Evolutionary conservation across 2,113 vertebrate species (phyloP).

Genomic region (Diadophis punctatus): DNA sequence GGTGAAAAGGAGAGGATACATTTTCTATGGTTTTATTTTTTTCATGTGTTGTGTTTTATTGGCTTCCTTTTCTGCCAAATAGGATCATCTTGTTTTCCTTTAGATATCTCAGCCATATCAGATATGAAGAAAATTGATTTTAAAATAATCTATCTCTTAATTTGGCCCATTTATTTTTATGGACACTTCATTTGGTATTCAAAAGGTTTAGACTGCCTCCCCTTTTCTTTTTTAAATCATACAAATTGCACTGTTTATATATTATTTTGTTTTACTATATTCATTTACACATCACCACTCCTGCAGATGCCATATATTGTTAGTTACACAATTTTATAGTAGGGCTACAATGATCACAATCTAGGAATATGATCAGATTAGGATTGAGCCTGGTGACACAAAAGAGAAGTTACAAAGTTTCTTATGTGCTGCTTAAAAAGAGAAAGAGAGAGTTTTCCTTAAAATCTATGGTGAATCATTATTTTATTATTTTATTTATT

Average conservation of each 20-base stretch:
- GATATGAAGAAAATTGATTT: background rate
- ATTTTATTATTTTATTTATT: too few relatives aligned
- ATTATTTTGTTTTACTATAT: background rate
- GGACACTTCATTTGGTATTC: background rate
- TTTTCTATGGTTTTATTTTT: background rate
- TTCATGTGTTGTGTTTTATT: fast-evolving
- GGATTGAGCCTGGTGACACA: background rate
- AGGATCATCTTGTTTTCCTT: background rate
- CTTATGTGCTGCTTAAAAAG: background rate
- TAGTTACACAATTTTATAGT: background rate
- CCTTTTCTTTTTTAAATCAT: conserved; percentile 20
- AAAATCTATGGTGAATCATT: background rate
- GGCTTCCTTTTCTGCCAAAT: background rate
- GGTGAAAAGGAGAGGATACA: background rate
- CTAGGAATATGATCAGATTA: background rate
- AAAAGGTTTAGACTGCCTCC: background rate
- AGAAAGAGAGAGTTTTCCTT: background rate
- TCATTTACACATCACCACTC: background rate
- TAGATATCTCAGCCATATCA: background rate
- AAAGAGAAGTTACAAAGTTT: background rate
- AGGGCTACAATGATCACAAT: background rate
- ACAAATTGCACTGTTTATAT: background rate
- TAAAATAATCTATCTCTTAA: background rate
- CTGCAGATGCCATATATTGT: background rate
- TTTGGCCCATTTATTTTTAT: conserved; percentile 14